Evolutionary conservation across 2,888 invertebrate genomes (phyloP).

Genomic region (Drosophila anomalata): DNA sequence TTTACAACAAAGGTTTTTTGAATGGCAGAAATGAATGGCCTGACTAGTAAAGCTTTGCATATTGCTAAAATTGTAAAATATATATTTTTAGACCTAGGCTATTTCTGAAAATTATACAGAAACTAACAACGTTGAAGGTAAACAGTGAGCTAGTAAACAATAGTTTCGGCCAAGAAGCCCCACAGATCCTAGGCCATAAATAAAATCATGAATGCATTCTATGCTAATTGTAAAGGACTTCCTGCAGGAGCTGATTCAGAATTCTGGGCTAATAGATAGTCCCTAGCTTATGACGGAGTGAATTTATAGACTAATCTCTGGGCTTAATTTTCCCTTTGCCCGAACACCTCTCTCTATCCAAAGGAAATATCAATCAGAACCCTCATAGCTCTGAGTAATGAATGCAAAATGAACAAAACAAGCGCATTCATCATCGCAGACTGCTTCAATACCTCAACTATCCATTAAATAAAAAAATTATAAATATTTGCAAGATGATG

Average conservation of each 20-base stretch:
- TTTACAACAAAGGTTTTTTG: conserved; percentile 11
- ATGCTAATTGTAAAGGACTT: conserved; percentile 58
- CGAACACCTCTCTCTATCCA: neutral
- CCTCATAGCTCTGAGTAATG: neutral
- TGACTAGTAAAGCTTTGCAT: conserved; percentile 23
- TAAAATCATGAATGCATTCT: conserved; percentile 68
- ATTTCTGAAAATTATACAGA: conserved; percentile 3
- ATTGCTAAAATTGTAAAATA: conserved; percentile 4
- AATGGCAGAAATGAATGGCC: conserved; percentile 13
- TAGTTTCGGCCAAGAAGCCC: conserved; percentile 22
- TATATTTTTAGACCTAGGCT: neutral
- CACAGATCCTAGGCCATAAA: conserved; percentile 58
- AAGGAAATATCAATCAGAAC: neutral
- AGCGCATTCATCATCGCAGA: no score
- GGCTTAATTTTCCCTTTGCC: neutral
- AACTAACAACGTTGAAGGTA: neutral
- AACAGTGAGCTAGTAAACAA: conserved; percentile 3
- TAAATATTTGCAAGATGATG: no score
- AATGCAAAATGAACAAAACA: no score
- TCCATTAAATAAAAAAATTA: no score
- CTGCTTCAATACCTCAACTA: no score
- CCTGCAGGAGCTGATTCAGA: conserved; percentile 4
- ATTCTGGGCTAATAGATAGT: conserved; percentile 34
- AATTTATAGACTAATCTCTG: neutral
- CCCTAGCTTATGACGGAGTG: conserved; percentile 15